Base-by-base conservation (phyloP, 2,888 invertebrate genomes). In the Oscheius sp. region DNA sequence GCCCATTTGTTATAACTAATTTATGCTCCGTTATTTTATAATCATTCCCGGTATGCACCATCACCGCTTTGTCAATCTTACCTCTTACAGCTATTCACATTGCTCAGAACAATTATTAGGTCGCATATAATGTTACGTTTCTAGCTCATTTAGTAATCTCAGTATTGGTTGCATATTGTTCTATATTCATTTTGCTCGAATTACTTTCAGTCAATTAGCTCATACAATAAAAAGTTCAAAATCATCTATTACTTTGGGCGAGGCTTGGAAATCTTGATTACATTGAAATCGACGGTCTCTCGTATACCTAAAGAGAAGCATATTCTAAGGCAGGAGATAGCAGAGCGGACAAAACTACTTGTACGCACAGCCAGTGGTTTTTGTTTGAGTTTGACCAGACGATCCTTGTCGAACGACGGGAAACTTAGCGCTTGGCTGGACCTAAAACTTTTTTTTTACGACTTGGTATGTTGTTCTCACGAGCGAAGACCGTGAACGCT, bases 31-130 rank as follows among this genome's bases (percentile, higher is more conserved):
- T 34, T 33, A 34, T 34, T 45, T 27, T 61, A 61, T 61, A 55
- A 55, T 61, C 61, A 61, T 61, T 61, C 61, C 61, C 61, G 61
- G 61, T 61, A 61, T 34, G 15, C 45, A 25, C 15, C 25, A 2
- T 34, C 34, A 17, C n/a, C 33, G 34, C 55, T 55, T 55, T 33
- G 55, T n/a, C n/a, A n/a, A 15, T 55, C 4, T 17, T 23, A 20
- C 55, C 29, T 34, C 55, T n/a, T 55, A n/a, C 20, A 3, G 48
- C 20, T 55, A 55, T 33, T 33, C 17, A 34, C 34, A 37, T 55
- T 55, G 55, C 55, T 55, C 55, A 55, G 33, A 6, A 1, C 12
- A 12, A 15, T 23, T 25, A 20, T 48, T 55, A 33, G 55, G 34
- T 55, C 17, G 55, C 48, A 17, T 12, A 42, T 42, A n/a, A 52